Evolutionary conservation across 2,888 invertebrate genomes (phyloP).

Genomic region (Xylocampa areola): DNA sequence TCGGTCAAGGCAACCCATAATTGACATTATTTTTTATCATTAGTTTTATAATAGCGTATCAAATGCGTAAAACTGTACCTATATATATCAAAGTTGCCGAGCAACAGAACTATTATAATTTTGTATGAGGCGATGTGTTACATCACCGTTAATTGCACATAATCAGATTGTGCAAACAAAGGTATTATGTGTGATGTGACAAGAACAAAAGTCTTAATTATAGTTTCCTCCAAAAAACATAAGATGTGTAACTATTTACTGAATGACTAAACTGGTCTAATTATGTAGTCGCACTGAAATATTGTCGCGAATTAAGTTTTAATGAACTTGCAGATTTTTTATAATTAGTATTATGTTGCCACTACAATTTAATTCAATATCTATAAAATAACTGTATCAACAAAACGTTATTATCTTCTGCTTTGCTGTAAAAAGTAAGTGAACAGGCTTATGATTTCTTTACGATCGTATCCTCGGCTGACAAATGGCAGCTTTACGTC

Average conservation of each 20-base stretch:
- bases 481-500: constrained; percentile 75
- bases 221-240: constrained; percentile 66
- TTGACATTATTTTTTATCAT: constrained; percentile 47
- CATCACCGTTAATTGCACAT: constrained; percentile 74
- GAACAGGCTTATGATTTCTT: constrained; percentile 20
- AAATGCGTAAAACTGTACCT: constrained; percentile 49
- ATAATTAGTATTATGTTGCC: too few species aligned
- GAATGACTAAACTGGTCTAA: constrained; percentile 65
- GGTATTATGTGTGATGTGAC: constrained; percentile 72
- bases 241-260: constrained; percentile 72
- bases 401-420: constrained; percentile 1
- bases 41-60: constrained; percentile 49
- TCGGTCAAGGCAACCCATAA: constrained; percentile 66
- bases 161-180: constrained; percentile 75
- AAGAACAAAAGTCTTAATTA: constrained; percentile 72
- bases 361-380: too few species aligned
- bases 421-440: constrained; percentile 9
- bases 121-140: constrained; percentile 65
- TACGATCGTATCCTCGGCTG: constrained; percentile 43
- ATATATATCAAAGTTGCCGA: constrained; percentile 43
- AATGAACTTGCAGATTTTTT: too few species aligned
- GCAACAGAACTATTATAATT: constrained; percentile 57
- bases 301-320: not conserved
- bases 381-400: not conserved
- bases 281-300: constrained; percentile 13